These are phyloP conservation scores for Lethenteron camtschaticum DNA, from an alignment of 2,113 vertebrate genomes.

Conservation along the genomic window DNA sequence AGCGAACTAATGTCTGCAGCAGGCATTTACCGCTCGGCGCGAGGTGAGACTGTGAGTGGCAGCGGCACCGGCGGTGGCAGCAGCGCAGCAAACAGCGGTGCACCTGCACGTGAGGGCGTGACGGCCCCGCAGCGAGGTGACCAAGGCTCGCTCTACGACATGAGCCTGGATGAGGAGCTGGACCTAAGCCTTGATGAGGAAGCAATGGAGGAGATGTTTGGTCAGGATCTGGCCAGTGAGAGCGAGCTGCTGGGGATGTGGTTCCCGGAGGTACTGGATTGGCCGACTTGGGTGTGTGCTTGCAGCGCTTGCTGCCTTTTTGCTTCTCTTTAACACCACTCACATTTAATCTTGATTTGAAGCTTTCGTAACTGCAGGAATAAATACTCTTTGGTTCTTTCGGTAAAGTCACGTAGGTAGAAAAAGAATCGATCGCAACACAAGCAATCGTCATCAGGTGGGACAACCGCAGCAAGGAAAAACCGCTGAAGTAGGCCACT, in stretches of 20 bases:
- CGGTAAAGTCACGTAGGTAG: too few relatives aligned
- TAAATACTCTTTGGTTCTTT: too few relatives aligned
- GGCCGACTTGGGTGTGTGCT: constrained; percentile 99
- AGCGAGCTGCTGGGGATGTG: constrained; percentile 99
- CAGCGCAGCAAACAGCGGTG: neutral
- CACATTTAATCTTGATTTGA: neutral
- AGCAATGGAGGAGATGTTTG: constrained; percentile 99
- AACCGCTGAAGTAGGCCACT: too few relatives aligned
- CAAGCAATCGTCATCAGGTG: too few relatives aligned
- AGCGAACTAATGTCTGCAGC: neutral
- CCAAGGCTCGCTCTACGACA: constrained; percentile 61
- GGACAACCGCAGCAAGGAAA: too few relatives aligned
- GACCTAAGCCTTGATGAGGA: constrained; percentile 95
- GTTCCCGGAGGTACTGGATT: constrained; percentile 99
- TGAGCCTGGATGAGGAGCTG: constrained; percentile 86
- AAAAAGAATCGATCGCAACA: too few relatives aligned
- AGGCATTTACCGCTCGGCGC: constrained; percentile 2
- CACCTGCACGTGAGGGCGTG: constrained; percentile 17
- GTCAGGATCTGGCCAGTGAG: constrained; percentile 74
- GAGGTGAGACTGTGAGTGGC: neutral
- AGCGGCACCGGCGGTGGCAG: neutral
- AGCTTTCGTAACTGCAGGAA: too few relatives aligned
- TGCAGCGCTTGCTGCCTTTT: constrained; percentile 25
- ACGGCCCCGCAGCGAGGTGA: constrained; percentile 77
- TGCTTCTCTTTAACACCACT: neutral